Percentiles rank a stretch among this genome's conserved stretches.
Evolutionary conservation across 2,113 vertebrate genomes (phyloP).

Genomic region (Theristicus caerulescens): DNA sequence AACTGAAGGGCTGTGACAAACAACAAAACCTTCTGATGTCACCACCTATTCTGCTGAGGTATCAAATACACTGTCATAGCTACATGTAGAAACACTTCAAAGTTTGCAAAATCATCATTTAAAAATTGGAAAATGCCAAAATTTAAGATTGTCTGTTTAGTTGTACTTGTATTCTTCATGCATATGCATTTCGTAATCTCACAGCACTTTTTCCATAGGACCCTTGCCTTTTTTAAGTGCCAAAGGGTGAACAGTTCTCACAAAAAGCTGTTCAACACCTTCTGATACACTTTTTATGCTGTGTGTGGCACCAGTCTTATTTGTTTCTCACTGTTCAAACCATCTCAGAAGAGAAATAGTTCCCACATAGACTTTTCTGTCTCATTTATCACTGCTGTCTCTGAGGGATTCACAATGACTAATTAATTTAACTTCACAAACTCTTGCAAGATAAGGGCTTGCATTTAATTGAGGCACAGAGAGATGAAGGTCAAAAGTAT

Average conservation of each 20-base stretch:
- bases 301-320: not conserved
- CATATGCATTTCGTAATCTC: not conserved
- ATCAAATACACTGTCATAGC: not conserved
- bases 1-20: not conserved
- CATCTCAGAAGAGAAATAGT: not conserved
- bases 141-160: not conserved
- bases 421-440: slow-evolving; percentile 58
- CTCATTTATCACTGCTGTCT: slow-evolving; percentile 47
- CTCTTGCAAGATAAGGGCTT: slow-evolving; percentile 14
- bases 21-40: not conserved
- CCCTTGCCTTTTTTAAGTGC: not conserved
- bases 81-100: not conserved
- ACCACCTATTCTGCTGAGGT: not conserved
- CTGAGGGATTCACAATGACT: slow-evolving; percentile 28
- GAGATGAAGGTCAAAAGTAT: slow-evolving; percentile 31
- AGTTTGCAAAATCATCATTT: not conserved
- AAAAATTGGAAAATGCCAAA: not conserved
- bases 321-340: slow-evolving; percentile 35
- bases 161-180: not conserved
- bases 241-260: not conserved
- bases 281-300: not conserved
- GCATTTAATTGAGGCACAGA: slow-evolving; percentile 25
- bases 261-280: not conserved
- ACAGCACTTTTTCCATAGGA: not conserved
- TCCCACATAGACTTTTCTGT: slow-evolving; percentile 29